phyloP scores from a whole-genome alignment of 2,888 invertebrate species.

The Parelbella ahira region DNA sequence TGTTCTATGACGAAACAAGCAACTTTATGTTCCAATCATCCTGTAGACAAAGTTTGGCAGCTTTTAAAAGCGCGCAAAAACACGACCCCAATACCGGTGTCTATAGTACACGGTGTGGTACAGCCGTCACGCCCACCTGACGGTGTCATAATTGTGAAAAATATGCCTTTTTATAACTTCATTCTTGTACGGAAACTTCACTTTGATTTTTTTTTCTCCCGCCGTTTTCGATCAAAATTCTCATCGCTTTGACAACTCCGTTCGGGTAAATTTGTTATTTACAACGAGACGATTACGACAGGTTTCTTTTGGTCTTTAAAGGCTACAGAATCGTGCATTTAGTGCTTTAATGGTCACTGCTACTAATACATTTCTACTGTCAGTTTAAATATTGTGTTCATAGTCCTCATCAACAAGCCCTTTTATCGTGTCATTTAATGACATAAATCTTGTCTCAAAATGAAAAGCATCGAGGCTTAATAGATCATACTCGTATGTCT shows the following conservation, averaged over 20 bases:
- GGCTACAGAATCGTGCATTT: too few species aligned
- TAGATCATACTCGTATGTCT: too few species aligned
- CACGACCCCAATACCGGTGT: background rate
- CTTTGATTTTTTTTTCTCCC: conserved; percentile 60
- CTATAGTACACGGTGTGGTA: conserved; percentile 29
- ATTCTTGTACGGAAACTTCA: conserved; percentile 49
- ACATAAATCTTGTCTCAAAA: too few species aligned
- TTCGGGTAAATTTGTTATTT: conserved; percentile 9
- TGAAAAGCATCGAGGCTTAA: too few species aligned
- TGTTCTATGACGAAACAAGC: too few species aligned
- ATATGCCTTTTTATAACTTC: conserved; percentile 45
- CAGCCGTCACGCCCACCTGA: conserved; percentile 61
- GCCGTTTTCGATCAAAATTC: conserved; percentile 64
- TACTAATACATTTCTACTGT: too few species aligned
- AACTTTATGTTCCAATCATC: conserved; percentile 10
- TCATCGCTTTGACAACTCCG: conserved; percentile 32
- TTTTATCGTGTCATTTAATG: too few species aligned
- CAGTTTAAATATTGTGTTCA: too few species aligned
- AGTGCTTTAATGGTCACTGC: too few species aligned
- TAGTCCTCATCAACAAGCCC: too few species aligned
- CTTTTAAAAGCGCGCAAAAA: conserved; percentile 7
- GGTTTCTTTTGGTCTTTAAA: too few species aligned
- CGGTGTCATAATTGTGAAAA: conserved; percentile 64
- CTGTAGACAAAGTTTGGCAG: conserved; percentile 7
- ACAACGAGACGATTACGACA: too few species aligned